Evolutionary conservation across 2,113 vertebrate genomes (phyloP).

Genomic region (Gallinago paraguaiae): DNA sequence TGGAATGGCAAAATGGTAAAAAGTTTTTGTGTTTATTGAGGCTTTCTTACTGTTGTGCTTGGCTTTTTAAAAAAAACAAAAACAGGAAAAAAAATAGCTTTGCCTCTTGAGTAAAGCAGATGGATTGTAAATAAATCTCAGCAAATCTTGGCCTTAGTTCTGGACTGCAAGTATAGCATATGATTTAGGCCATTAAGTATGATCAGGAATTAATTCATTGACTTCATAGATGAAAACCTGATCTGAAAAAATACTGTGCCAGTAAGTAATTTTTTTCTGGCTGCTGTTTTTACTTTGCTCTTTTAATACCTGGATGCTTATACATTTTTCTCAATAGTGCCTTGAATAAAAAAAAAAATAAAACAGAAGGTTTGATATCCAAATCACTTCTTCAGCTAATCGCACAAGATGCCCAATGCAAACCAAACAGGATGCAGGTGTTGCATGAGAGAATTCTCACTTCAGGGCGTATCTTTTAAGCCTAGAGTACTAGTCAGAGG

Average conservation of each 20-base stretch:
- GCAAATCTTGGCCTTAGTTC: not conserved
- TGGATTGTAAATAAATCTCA: not conserved
- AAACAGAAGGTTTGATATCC: not conserved
- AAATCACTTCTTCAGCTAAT: not conserved
- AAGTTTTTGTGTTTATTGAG: not conserved
- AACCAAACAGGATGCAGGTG: not conserved
- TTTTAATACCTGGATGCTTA: not conserved
- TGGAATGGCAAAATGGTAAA: not conserved
- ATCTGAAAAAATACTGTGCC: not conserved
- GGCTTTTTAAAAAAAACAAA: not conserved
- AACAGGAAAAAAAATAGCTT: not conserved
- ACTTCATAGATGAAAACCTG: not conserved
- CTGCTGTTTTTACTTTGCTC: not conserved
- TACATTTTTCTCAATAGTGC: not conserved
- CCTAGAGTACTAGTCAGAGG: not conserved
- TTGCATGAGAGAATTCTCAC: not conserved
- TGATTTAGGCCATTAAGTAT: not conserved
- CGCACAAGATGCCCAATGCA: not conserved
- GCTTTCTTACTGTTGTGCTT: not conserved
- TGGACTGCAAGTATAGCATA: not conserved
- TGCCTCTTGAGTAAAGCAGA: not conserved
- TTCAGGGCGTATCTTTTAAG: not conserved
- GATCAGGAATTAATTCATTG: not conserved
- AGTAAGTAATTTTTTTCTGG: not conserved
- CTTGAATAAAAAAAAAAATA: not conserved